phyloP scores from a whole-genome alignment of 2,888 invertebrate genomes.

The Melanostoma scalare region DNA sequence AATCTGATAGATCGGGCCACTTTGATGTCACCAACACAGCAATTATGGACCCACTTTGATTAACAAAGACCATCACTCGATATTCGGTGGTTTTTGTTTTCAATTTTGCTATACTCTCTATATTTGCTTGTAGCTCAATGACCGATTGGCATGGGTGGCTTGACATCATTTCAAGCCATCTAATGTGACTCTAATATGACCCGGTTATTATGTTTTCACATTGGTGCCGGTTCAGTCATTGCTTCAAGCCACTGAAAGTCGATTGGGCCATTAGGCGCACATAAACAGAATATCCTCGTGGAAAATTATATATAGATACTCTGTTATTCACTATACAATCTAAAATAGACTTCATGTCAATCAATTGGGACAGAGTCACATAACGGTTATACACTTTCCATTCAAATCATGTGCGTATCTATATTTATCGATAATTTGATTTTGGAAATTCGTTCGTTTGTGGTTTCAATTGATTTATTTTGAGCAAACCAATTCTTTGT shows the following conservation, averaged over 20 bases:
- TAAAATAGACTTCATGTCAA: conserved; percentile 26
- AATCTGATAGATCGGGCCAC: conserved; percentile 14
- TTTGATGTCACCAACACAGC: conserved; percentile 26
- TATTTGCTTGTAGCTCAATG: neutral
- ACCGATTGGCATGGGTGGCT: neutral
- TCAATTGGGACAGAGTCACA: conserved; percentile 29
- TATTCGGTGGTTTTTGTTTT: conserved; percentile 54
- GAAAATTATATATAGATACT: neutral
- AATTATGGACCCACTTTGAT: conserved; percentile 50
- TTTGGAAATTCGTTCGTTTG: conserved; percentile 51
- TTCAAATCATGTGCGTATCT: conserved; percentile 11
- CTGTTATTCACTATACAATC: neutral
- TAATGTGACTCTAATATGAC: conserved; percentile 63
- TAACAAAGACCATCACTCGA: conserved; percentile 60
- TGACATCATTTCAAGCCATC: conserved; percentile 33
- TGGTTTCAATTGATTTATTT: conserved; percentile 36
- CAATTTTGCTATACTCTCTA: conserved; percentile 33
- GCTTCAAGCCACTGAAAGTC: conserved; percentile 54
- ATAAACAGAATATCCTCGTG: conserved; percentile 49
- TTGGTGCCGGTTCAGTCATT: conserved; percentile 38
- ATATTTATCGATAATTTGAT: conserved; percentile 58
- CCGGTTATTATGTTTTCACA: conserved; percentile 62
- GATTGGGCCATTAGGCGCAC: conserved; percentile 43
- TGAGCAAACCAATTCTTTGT: neutral
- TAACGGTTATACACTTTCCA: conserved; percentile 24